phyloP scores from a whole-genome alignment of 1,140 invertebrate genomes.

The Lepidotrigona ventralis region DNA sequence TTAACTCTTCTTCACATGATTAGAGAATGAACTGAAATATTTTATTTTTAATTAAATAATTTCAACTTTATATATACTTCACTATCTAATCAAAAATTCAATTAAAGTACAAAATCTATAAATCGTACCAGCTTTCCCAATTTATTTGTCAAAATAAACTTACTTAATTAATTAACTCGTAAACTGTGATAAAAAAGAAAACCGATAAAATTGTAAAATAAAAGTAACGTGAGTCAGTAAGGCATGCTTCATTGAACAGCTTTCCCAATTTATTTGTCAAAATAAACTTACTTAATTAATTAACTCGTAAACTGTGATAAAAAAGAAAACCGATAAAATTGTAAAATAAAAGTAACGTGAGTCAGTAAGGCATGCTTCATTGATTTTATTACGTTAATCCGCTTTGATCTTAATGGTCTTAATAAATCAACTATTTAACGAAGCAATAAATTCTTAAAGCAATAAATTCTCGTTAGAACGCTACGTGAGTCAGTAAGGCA shows the following conservation, averaged over 20 bases:
- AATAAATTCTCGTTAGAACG: background rate
- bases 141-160: background rate
- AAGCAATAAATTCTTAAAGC: background rate
- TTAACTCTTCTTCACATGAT: too few species aligned
- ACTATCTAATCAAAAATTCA: background rate
- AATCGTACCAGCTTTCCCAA: background rate
- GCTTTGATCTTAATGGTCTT: background rate
- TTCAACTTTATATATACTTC: background rate
- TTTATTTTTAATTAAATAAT: background rate
- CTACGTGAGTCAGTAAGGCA: background rate
- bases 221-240: background rate
- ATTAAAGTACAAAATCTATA: background rate
- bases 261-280: background rate
- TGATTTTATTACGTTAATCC: background rate
- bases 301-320: background rate
- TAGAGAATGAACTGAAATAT: background rate
- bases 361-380: background rate
- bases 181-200: background rate
- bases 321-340: background rate
- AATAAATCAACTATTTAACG: background rate
- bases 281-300: background rate
- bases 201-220: background rate
- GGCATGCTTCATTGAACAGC: too few species aligned
- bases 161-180: too few species aligned
- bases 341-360: too few species aligned